Conservation (phyloP, 2,797 vertebrate species). For the Rousettus madagascariensis region DNA sequence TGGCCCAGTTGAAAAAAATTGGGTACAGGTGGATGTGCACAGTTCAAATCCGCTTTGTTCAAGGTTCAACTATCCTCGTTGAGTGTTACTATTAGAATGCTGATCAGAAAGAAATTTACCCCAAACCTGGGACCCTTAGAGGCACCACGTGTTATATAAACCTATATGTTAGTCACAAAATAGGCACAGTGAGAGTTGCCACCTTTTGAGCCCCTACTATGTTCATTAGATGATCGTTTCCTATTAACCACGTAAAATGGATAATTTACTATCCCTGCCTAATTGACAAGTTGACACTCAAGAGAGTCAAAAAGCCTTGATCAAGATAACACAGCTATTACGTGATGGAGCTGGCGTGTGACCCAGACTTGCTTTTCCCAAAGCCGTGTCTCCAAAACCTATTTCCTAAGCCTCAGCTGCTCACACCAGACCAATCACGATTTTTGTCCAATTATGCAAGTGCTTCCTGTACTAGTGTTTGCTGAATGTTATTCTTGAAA, state of each 20-base stretch:
- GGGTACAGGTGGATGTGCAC: background rate
- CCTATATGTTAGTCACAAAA: background rate
- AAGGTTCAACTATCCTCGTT: background rate
- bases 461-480: background rate
- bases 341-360: fast-evolving
- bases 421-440: background rate
- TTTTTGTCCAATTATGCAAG: background rate
- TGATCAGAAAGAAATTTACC: background rate
- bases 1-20: background rate
- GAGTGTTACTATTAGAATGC: background rate
- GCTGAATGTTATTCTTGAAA: constrained; percentile 2
- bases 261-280: background rate
- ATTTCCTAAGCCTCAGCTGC: background rate
- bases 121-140: background rate
- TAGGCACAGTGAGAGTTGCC: background rate
- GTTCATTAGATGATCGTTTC: background rate
- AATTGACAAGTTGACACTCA: background rate
- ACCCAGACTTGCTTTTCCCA: background rate
- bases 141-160: background rate
- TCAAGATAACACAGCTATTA: background rate
- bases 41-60: background rate
- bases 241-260: background rate
- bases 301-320: background rate
- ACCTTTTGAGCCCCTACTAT: background rate
- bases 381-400: fast-evolving